A percentile compares a stretch with the other conserved stretches of the same genome.
phyloP scores from a whole-genome alignment of 2,113 vertebrate genomes.

The Apaloderma vittatum region DNA sequence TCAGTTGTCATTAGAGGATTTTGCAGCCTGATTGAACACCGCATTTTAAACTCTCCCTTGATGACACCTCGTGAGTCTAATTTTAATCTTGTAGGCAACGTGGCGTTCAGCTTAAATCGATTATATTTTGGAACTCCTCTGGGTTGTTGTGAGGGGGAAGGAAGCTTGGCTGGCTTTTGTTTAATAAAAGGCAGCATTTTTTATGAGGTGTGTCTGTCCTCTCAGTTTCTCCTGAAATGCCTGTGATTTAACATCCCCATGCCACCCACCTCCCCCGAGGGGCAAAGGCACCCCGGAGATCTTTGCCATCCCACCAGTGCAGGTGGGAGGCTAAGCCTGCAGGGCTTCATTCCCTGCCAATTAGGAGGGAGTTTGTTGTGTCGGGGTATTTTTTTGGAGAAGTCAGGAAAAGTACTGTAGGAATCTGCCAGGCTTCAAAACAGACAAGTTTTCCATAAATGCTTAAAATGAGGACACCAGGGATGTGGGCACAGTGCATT shows the following conservation, averaged over 20 bases:
- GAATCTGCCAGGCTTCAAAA: neutral
- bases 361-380: neutral
- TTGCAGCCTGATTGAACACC: conserved; percentile 64
- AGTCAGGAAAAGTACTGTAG: neutral
- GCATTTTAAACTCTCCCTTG: conserved; percentile 65
- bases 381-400: neutral
- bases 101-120: conserved; percentile 45
- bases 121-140: conserved; percentile 20
- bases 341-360: neutral
- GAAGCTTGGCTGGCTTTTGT: neutral
- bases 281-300: neutral
- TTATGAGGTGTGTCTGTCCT: neutral
- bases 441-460: neutral
- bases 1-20: conserved; percentile 28
- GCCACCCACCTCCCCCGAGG: neutral
- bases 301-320: neutral
- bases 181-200: neutral
- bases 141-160: neutral
- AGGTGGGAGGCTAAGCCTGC: neutral
- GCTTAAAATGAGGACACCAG: neutral
- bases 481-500: accelerated
- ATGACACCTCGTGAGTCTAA: conserved; percentile 58
- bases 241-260: neutral
- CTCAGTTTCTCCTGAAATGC: neutral
- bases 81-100: conserved; percentile 67